Evolutionary conservation across 2,888 invertebrate genomes (phyloP).

Genomic region (Coelogynopora nodosa): DNA sequence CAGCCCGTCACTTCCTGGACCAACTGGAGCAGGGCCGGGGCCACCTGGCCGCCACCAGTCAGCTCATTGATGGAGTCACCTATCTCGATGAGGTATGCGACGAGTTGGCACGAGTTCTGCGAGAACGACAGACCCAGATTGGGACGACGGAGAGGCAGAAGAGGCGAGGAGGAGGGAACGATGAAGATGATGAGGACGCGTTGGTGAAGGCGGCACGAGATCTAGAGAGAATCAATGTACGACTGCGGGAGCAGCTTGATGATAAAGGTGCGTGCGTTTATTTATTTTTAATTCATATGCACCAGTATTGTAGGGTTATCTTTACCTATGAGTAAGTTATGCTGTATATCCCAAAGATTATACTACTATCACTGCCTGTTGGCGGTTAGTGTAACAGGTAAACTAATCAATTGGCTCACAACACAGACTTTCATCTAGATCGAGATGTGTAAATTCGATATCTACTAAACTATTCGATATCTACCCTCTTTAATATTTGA

Average conservation of each 20-base stretch:
- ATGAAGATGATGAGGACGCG: background rate
- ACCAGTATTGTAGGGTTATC: no score
- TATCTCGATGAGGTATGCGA: background rate
- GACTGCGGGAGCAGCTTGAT: background rate
- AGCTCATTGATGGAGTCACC: background rate
- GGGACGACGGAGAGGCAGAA: background rate
- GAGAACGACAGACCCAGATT: background rate
- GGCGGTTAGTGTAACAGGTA: no score
- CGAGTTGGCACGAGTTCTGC: background rate
- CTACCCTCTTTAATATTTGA: no score
- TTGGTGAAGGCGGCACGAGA: background rate
- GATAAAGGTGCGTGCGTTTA: background rate
- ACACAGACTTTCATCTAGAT: no score
- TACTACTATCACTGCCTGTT: no score
- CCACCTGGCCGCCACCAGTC: background rate
- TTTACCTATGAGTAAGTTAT: no score
- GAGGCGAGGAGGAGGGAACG: background rate
- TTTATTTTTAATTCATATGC: no score
- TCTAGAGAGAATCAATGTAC: background rate
- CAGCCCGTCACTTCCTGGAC: background rate
- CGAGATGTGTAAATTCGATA: no score
- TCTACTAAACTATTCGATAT: no score
- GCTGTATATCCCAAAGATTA: no score
- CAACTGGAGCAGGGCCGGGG: background rate
- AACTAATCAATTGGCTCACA: no score